Evolutionary conservation across 1,140 invertebrate species (phyloP).

Genomic region (Himalopsyche phryganea): DNA sequence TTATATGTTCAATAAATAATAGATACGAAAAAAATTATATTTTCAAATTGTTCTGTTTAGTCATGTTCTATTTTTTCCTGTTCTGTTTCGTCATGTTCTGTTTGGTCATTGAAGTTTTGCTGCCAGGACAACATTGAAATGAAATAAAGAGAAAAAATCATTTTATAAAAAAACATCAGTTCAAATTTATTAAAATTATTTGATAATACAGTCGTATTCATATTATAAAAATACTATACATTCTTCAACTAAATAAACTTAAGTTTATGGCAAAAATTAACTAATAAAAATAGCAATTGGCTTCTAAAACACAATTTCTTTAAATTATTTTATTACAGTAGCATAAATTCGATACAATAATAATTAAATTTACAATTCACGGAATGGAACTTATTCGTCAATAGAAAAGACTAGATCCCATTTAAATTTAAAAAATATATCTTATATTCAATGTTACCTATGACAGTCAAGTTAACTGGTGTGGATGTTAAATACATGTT

Average conservation of each 20-base stretch:
- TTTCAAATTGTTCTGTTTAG: too few species aligned
- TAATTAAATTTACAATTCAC: neutral
- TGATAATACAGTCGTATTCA: slow-evolving; percentile 26
- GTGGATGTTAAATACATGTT: too few species aligned
- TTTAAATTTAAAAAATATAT: neutral
- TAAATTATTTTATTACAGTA: neutral
- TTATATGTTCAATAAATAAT: too few species aligned
- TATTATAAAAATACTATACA: slow-evolving; percentile 22
- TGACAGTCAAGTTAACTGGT: too few species aligned
- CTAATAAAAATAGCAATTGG: neutral
- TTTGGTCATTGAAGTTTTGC: too few species aligned
- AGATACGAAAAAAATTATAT: too few species aligned
- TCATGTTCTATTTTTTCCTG: too few species aligned
- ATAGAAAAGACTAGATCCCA: neutral
- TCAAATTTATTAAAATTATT: slow-evolving; percentile 31
- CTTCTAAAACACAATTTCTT: slow-evolving; percentile 12
- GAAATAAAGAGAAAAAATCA: too few species aligned
- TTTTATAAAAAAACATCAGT: slow-evolving; percentile 25
- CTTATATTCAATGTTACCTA: too few species aligned
- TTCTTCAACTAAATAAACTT: slow-evolving; percentile 24
- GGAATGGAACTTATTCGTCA: neutral
- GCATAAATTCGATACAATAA: neutral
- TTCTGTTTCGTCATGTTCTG: too few species aligned
- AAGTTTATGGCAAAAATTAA: slow-evolving; percentile 32
- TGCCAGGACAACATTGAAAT: too few species aligned